Base-by-base conservation (phyloP, 1,140 invertebrate genomes). In the Periplaneta americana region DNA sequence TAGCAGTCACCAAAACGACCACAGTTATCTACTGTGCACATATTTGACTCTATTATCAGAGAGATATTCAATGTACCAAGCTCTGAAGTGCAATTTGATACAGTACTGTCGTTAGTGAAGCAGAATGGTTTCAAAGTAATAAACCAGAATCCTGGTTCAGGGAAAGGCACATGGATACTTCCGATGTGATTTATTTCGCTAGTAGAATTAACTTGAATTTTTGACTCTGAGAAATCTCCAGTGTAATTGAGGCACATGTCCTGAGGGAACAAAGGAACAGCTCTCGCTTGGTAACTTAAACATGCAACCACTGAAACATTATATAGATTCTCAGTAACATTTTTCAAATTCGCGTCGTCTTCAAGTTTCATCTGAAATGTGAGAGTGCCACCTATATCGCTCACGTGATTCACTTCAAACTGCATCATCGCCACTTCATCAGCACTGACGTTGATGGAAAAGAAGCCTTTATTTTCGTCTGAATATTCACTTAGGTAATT, bases 101-200 rank as follows among this genome's bases (percentile, higher is more conserved):
- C 75, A 2, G 79, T 88, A 84, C 83, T 87, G 57, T 85, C 86
- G 36, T 88, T 87, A 6, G 88, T 86, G 74, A 91, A 89, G 80
- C 91, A 92, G 85, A 94, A 95, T 32, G 93, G 84, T 22, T 90
- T 90, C 74, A 94, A 87, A 6, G 91, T 93, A 13, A 95, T 85
- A 86, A 94, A 95, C 95, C 95, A 97, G 22, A 87, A 86, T 0
- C 95, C 95, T 22, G 92, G 91, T 85, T 96, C 94, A 0, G 95
- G 95, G 86, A 92, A 96, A 2, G 95, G 95, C 18, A 96, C 92
- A 82, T 94, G 90, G 13, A 94, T 85, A 9, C 35, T 81, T 4
- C 76, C 76, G 13, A 36, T 78, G n/a, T 18, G 36, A 36, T 34
- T 78, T 34, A 6, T 28, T 34, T 34, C 28, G 9, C 34, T 36